These are phyloP conservation scores for Hypomecis punctinalis DNA, from an alignment of 2,888 invertebrate genomes.

Conservation along the genomic window DNA sequence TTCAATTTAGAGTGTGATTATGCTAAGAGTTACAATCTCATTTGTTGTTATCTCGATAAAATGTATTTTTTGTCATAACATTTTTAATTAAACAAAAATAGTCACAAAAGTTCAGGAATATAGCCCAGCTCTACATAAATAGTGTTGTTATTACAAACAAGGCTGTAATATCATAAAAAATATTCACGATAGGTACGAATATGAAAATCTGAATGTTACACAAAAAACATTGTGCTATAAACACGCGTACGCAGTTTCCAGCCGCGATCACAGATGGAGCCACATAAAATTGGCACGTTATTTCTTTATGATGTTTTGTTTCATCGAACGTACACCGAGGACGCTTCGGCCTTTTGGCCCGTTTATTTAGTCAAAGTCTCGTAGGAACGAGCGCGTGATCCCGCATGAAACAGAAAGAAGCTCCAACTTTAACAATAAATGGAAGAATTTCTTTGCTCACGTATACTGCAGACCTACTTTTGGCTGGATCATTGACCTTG, in stretches of 20 bases:
- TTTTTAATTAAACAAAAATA: too few relatives aligned
- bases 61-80: too few relatives aligned
- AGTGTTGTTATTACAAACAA: constrained; percentile 18
- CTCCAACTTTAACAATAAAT: constrained; percentile 28
- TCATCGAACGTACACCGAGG: constrained; percentile 2
- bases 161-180: constrained; percentile 15
- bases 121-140: background rate
- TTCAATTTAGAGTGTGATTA: too few relatives aligned
- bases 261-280: constrained; percentile 14
- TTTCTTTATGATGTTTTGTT: constrained; percentile 25
- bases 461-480: constrained; percentile 18
- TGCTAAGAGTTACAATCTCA: too few relatives aligned
- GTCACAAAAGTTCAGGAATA: background rate
- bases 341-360: constrained; percentile 8
- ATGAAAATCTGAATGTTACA: constrained; percentile 19
- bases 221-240: constrained; percentile 14
- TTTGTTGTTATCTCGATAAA: too few relatives aligned
- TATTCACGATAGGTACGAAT: constrained; percentile 12
- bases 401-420: constrained; percentile 21
- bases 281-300: constrained; percentile 18
- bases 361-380: constrained; percentile 24
- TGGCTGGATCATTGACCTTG: constrained; percentile 8
- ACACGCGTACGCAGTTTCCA: constrained; percentile 9
- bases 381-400: constrained; percentile 16
- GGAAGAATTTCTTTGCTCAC: constrained; percentile 14